These are phyloP conservation scores for Chaunax sp. DNA, from an alignment of 2,797 vertebrate genomes.

Conservation along the genomic window DNA sequence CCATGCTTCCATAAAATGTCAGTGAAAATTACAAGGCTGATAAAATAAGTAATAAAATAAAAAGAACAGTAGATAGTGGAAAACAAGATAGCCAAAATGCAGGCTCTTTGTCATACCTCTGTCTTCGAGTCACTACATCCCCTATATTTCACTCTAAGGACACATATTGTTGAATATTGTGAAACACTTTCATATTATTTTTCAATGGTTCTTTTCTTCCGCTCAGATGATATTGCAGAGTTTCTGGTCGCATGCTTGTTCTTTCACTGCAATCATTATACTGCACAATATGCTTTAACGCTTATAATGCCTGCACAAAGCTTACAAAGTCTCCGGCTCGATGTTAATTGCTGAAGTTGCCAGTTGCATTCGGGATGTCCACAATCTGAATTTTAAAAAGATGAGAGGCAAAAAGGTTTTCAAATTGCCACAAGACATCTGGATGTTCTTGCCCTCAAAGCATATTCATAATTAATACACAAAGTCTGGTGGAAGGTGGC, in stretches of 20 bases:
- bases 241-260: conserved; percentile 34
- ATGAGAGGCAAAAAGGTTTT: conserved; percentile 81
- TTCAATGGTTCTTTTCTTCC: conserved; percentile 12
- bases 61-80: conserved; percentile 7
- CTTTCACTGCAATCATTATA: conserved; percentile 26
- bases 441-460: conserved; percentile 85
- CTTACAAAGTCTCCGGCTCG: conserved; percentile 70
- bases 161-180: conserved; percentile 20
- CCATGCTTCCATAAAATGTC: conserved; percentile 39
- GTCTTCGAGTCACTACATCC: neutral
- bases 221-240: conserved; percentile 35
- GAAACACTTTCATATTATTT: conserved; percentile 38
- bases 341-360: conserved; percentile 82
- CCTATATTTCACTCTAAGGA: conserved; percentile 25
- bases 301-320: conserved; percentile 59
- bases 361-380: conserved; percentile 80
- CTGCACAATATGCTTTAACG: conserved; percentile 61
- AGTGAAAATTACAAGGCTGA: conserved; percentile 32
- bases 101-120: conserved; percentile 15
- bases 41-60: conserved; percentile 26
- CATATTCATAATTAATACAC: conserved; percentile 87
- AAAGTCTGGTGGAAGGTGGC: conserved; percentile 80
- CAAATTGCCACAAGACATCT: conserved; percentile 83
- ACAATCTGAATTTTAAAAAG: conserved; percentile 79
- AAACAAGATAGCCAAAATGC: neutral